Percentiles rank a stretch among this genome's conserved stretches.
These are phyloP conservation scores for Thunnus albacares DNA, from an alignment of 2,797 vertebrate species.

Conservation along the genomic window DNA sequence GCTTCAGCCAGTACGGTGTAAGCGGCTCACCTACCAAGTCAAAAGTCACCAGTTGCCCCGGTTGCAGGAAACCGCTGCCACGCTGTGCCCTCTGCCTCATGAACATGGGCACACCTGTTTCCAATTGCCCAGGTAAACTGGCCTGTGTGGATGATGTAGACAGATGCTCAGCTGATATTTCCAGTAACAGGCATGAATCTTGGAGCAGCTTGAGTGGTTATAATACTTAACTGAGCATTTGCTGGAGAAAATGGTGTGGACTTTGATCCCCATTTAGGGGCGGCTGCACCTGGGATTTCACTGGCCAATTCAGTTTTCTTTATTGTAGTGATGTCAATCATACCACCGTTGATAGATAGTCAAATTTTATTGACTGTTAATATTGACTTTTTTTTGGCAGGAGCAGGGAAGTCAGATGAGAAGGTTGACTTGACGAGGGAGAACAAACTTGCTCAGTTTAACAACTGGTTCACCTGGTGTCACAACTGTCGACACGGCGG, in stretches of 20 bases:
- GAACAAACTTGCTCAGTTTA: constrained; percentile 98
- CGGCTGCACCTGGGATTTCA: constrained; percentile 18
- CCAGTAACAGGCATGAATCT: constrained; percentile 2
- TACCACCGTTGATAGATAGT: neutral
- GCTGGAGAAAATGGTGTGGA: constrained; percentile 10
- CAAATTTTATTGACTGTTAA: constrained; percentile 10
- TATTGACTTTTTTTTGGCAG: constrained; percentile 75
- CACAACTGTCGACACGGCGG: constrained; percentile 99
- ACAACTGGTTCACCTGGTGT: constrained; percentile 99
- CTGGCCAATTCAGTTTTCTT: neutral
- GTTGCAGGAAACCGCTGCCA: constrained; percentile 97
- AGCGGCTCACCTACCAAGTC: constrained; percentile 98
- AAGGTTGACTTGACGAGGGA: constrained; percentile 97
- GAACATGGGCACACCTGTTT: constrained; percentile 99
- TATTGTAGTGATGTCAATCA: constrained; percentile 9
- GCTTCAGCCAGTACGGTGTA: constrained; percentile 98
- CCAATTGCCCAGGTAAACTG: constrained; percentile 88
- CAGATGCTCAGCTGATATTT: constrained; percentile 22
- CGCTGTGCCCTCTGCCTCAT: constrained; percentile 98
- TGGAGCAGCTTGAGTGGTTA: constrained; percentile 18
- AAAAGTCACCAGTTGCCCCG: constrained; percentile 98
- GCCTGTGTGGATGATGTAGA: neutral
- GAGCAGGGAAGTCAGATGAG: constrained; percentile 95
- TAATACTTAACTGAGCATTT: constrained; percentile 40
- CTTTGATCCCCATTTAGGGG: constrained; percentile 50